Evolutionary conservation across 2,113 vertebrate species (phyloP).

Genomic region (Tragelaphus scriptus): DNA sequence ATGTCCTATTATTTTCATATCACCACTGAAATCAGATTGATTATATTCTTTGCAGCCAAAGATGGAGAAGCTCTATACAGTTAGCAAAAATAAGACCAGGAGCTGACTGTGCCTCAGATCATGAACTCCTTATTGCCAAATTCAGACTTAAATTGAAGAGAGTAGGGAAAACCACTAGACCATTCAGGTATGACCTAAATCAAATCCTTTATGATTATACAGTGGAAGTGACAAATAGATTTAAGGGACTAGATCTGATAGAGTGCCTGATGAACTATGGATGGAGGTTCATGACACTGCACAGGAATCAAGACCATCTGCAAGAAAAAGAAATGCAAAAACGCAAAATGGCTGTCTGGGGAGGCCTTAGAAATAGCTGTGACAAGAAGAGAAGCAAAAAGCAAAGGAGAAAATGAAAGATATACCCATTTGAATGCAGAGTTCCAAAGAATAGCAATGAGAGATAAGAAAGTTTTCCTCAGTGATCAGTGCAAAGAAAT

Average conservation of each 20-base stretch:
- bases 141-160: not conserved
- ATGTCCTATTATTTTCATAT: not conserved
- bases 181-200: not conserved
- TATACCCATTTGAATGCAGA: not conserved
- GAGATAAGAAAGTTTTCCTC: not conserved
- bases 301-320: not conserved
- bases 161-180: not conserved
- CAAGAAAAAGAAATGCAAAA: not conserved
- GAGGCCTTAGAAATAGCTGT: not conserved
- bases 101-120: not conserved
- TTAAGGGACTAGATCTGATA: not conserved
- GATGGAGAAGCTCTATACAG: not conserved
- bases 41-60: not conserved
- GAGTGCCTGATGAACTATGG: not conserved
- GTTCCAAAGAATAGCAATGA: not conserved
- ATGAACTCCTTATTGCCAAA: not conserved
- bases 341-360: not conserved
- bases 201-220: not conserved
- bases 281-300: fast-evolving
- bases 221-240: not conserved
- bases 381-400: not conserved
- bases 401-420: not conserved
- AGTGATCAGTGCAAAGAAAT: not conserved
- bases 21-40: not conserved
- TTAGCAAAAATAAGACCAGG: not conserved